phyloP scores from a whole-genome alignment of 1,140 invertebrate genomes.

The Aphelenchoides fujianensis region DNA sequence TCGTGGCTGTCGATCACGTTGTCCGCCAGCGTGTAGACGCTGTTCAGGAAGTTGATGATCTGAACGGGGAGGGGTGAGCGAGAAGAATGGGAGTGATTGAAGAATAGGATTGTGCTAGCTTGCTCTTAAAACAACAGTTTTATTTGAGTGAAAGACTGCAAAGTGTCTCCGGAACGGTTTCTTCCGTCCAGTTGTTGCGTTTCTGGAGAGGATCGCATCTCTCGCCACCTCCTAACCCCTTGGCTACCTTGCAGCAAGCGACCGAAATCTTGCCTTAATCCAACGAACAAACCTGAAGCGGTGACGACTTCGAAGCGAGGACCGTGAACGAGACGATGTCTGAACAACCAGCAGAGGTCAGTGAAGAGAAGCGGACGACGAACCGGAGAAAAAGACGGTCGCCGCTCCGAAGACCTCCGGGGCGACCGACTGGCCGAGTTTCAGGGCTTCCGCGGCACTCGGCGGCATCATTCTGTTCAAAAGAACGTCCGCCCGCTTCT shows the following conservation, averaged over 20 bases:
- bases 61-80: constrained; percentile 70
- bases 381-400: constrained; percentile 65
- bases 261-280: too few relatives aligned
- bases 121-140: constrained; percentile 84
- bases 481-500: constrained; percentile 21
- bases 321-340: constrained; percentile 90
- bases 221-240: constrained; percentile 16
- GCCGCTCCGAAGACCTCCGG: constrained; percentile 80
- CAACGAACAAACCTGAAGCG: too few relatives aligned
- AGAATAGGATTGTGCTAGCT: constrained; percentile 69
- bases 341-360: too few relatives aligned
- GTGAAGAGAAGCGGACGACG: constrained; percentile 67
- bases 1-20: constrained; percentile 75
- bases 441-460: constrained; percentile 76
- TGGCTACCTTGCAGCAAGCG: constrained; percentile 26
- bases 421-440: constrained; percentile 79
- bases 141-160: constrained; percentile 78
- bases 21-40: constrained; percentile 74
- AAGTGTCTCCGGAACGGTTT: constrained; percentile 83
- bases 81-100: constrained; percentile 90
- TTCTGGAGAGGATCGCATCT: constrained; percentile 71
- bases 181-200: constrained; percentile 81
- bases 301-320: constrained; percentile 72
- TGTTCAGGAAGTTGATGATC: constrained; percentile 72
- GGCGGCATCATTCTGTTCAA: constrained; percentile 67